phyloP scores from a whole-genome alignment of 1,140 invertebrate genomes.

The Cydia pomonella region DNA sequence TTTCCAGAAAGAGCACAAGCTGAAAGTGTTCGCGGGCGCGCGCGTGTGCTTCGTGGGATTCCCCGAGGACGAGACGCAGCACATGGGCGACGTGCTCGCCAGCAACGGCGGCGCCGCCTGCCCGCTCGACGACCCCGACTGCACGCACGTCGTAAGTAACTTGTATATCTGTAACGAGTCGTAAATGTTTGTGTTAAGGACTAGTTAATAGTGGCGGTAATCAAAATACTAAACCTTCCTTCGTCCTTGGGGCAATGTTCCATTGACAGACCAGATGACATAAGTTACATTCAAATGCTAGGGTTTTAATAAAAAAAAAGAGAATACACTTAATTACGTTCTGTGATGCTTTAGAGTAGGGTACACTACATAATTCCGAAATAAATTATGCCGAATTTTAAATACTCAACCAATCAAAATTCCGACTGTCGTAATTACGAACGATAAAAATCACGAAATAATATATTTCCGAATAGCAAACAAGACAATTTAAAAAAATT shows the following conservation, averaged over 20 bases:
- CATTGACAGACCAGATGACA: background rate
- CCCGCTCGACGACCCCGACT: constrained; percentile 88
- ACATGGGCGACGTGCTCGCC: constrained; percentile 94
- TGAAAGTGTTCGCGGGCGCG: constrained; percentile 94
- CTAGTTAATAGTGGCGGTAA: background rate
- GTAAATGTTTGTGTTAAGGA: background rate
- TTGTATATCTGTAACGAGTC: background rate
- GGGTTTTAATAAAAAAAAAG: too few species aligned
- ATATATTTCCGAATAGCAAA: too few species aligned
- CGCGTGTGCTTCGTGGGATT: constrained; percentile 95
- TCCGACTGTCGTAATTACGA: too few species aligned
- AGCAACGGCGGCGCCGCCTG: constrained; percentile 91
- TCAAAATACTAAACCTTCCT: background rate
- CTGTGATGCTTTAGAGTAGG: too few species aligned
- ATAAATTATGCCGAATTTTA: too few species aligned
- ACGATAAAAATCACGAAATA: too few species aligned
- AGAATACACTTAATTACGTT: background rate
- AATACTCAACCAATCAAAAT: too few species aligned
- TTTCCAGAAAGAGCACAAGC: constrained; percentile 84
- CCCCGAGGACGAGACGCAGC: constrained; percentile 91
- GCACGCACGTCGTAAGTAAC: constrained; percentile 93
- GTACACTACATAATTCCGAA: too few species aligned
- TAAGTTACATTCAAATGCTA: background rate
- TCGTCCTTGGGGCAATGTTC: background rate
- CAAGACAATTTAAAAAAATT: too few species aligned